Conservation (phyloP, 2,797 vertebrate species). For the Myotis planiceps region DNA sequence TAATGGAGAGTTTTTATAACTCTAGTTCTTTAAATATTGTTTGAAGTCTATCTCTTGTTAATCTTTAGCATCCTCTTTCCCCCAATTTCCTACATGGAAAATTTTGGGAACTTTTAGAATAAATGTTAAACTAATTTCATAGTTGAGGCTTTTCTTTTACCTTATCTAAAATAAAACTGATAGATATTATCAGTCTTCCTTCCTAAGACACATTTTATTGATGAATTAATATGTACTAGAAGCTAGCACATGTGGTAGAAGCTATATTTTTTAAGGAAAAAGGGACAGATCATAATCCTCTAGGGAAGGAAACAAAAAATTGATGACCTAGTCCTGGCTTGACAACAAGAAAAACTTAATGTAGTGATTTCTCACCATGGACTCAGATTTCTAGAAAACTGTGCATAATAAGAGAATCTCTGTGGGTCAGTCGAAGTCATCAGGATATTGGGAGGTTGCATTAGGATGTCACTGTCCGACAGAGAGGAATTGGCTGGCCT, state of each 20-base stretch:
- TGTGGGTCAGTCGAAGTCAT: slow-evolving; percentile 33
- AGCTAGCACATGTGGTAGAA: not conserved
- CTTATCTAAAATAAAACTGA: not conserved
- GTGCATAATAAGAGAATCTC: not conserved
- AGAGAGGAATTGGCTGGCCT: slow-evolving; percentile 68
- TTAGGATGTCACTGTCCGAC: slow-evolving; percentile 50
- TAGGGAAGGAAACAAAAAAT: slow-evolving; percentile 1
- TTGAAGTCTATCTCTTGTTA: slow-evolving; percentile 19
- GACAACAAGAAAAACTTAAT: not conserved
- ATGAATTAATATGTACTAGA: not conserved
- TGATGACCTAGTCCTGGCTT: slow-evolving; percentile 26
- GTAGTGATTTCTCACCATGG: not conserved
- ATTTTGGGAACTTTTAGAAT: not conserved
- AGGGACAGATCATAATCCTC: not conserved
- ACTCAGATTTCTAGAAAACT: slow-evolving; percentile 39
- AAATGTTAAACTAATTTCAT: slow-evolving; percentile 17
- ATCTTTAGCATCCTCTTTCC: not conserved
- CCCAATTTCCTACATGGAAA: not conserved
- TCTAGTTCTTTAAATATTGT: slow-evolving; percentile 3
- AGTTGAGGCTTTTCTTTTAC: slow-evolving; percentile 14
- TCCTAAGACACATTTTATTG: not conserved
- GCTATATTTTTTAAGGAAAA: not conserved
- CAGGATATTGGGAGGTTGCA: slow-evolving; percentile 56
- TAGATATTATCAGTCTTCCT: not conserved
- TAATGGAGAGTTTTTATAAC: slow-evolving; percentile 12